Evolutionary conservation across 2,888 invertebrate genomes (phyloP), one percentile per base, ranked within the genome.

Genomic region (Hirtodrosophila confusa): DNA sequence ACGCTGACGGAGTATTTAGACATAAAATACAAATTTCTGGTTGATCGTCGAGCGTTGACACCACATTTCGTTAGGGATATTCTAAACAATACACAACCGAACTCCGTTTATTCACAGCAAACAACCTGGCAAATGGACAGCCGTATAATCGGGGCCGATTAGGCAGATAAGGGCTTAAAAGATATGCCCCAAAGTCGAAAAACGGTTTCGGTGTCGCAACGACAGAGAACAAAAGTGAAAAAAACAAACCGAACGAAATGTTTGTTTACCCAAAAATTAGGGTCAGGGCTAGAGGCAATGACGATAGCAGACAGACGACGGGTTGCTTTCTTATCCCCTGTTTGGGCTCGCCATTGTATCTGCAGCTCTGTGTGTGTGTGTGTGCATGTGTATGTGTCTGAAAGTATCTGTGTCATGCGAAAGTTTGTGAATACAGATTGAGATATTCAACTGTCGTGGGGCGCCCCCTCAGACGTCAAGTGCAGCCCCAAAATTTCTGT

Each of bases 241-340:
- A 58, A 36, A 56, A 57, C 47, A 57, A 51, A 37, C 40, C 51
- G 40, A 45, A 41, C 10, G 61, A 84, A 77, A 58, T 69, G 60
- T 76, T 60, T 84, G 69, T 86, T 70, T 83, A 70, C 79, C 68
- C 63, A 75, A 67, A 86, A 85, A 82, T 82, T 82, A 79, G 88
- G 82, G 82, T 82, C 82, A 82, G 79, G 88, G 82, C 80, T 82
- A 83, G 88, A 64, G 65, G 60, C 60, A 51, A 62, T 57, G 63
- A 58, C 47, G 68, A 58, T 63, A 72, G 61, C 50, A 62, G 51
- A 50, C 53, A 67, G 58, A 37, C 51, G 10, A 36, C 40, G 12
- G 58, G 50, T 44, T 35, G 40, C 72, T 72, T 67, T 57, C 68
- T 61, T 72, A 67, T 58, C 27, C 63, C 47, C 56, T 60, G 69